Evolutionary conservation across 2,797 vertebrate genomes (phyloP).

Genomic region (Labroides dimidiatus): DNA sequence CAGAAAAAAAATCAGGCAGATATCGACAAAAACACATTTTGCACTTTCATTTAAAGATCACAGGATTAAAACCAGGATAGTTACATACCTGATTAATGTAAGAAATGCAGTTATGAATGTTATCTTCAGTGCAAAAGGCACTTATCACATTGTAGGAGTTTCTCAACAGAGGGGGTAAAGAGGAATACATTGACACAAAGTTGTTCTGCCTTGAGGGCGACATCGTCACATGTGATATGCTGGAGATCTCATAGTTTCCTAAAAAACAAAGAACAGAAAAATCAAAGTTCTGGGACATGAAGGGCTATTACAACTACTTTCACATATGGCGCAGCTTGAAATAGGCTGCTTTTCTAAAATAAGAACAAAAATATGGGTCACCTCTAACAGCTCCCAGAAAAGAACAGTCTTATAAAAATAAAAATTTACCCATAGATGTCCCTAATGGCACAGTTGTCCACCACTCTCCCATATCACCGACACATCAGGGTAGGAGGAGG

Average conservation of each 20-base stretch:
- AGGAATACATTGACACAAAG: conserved; percentile 78
- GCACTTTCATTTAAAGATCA: not conserved
- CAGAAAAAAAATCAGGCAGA: not conserved
- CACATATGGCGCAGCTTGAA: conserved; percentile 30
- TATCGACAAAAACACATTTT: not conserved
- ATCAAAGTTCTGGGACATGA: not conserved
- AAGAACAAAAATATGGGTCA: conserved; percentile 73
- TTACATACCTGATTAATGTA: conserved; percentile 93
- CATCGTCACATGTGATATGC: conserved; percentile 88
- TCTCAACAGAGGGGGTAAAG: conserved; percentile 83
- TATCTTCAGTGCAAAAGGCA: conserved; percentile 96
- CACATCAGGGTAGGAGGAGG: conserved; percentile 72
- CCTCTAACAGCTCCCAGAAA: conserved; percentile 32
- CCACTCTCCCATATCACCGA: conserved; percentile 93
- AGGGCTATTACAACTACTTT: not conserved
- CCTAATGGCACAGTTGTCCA: conserved; percentile 86
- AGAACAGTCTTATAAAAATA: conserved; percentile 15
- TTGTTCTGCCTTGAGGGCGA: conserved; percentile 86
- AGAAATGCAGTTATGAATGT: conserved; percentile 89
- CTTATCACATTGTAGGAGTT: conserved; percentile 84
- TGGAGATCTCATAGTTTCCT: conserved; percentile 81
- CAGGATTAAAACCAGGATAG: not conserved
- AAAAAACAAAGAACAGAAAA: conserved; percentile 33
- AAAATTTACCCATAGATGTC: conserved; percentile 84
- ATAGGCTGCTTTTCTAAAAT: conserved; percentile 61